These are phyloP conservation scores for Crocuta crocuta DNA, from an alignment of 2,113 vertebrate genomes.

Conservation along the genomic window DNA sequence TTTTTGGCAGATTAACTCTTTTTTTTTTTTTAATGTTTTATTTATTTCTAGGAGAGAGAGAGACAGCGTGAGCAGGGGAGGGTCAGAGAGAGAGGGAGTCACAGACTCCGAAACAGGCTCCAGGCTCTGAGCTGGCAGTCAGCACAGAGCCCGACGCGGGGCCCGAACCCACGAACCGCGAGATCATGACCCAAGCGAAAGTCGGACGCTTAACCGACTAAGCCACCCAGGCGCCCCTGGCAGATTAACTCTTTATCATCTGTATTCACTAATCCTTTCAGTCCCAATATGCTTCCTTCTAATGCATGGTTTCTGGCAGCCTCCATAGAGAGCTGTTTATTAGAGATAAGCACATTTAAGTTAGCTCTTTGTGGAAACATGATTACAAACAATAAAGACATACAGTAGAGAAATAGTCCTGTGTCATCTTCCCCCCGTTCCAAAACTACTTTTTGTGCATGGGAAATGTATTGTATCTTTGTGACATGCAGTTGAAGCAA, in stretches of 20 bases:
- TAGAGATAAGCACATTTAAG: constrained; percentile 57
- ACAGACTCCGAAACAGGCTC: too few relatives aligned
- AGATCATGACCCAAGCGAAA: too few relatives aligned
- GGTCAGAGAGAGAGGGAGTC: too few relatives aligned
- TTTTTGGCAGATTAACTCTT: neutral
- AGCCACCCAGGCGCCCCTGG: too few relatives aligned
- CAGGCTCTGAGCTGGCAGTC: too few relatives aligned
- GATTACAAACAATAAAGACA: constrained; percentile 24
- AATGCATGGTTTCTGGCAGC: constrained; percentile 34
- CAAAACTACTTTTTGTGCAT: neutral
- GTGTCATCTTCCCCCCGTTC: neutral
- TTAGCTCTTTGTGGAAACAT: constrained; percentile 59
- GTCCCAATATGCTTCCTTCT: constrained; percentile 31
- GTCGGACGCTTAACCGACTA: too few relatives aligned
- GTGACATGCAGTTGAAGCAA: constrained; percentile 17
- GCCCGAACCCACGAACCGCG: too few relatives aligned
- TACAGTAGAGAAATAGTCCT: neutral
- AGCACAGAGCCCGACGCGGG: too few relatives aligned
- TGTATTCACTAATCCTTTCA: constrained; percentile 32
- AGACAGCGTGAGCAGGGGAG: too few relatives aligned
- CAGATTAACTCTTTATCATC: constrained; percentile 1
- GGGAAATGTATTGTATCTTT: constrained; percentile 40
- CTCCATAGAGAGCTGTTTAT: constrained; percentile 32
- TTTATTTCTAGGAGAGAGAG: too few relatives aligned
- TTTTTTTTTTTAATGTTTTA: too few relatives aligned